A percentile compares a stretch with the other conserved stretches of the same genome.
Evolutionary conservation across 2,113 vertebrate genomes (phyloP).

Genomic region (Emydocephalus ijimae): DNA sequence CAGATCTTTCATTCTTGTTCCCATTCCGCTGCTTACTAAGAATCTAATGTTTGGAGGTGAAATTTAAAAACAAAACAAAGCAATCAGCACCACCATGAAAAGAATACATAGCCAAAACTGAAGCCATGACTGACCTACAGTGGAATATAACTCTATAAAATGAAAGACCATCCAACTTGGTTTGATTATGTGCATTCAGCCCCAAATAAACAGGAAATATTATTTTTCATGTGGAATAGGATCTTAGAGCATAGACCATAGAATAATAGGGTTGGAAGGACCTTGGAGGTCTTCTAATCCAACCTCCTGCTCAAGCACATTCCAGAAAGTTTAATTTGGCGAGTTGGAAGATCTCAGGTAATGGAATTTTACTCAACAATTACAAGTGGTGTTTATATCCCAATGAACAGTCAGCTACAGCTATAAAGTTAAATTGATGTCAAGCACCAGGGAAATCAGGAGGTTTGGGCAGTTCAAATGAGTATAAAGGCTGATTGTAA

Average conservation of each 20-base stretch:
- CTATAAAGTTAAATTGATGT: fast-evolving
- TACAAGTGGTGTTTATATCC: background rate
- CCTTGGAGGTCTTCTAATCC: background rate
- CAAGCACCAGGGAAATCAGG: no score
- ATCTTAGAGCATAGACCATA: background rate
- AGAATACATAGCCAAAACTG: background rate
- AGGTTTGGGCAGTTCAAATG: no score
- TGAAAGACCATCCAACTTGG: background rate
- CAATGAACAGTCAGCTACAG: background rate
- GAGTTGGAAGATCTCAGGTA: background rate
- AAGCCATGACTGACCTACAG: background rate
- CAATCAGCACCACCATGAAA: background rate
- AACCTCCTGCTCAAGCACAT: background rate
- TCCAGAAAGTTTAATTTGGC: background rate
- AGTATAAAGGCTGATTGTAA: no score
- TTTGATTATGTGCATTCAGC: background rate
- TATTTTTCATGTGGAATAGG: background rate
- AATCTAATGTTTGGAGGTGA: no score
- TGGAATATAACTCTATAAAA: background rate
- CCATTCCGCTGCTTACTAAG: no score
- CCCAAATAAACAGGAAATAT: background rate
- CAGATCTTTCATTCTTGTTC: background rate
- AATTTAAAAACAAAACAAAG: no score
- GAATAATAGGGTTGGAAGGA: background rate
- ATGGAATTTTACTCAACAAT: background rate